Evolutionary conservation across 2,888 invertebrate genomes (phyloP).

Genomic region (Xanthostigma xanthostigma): DNA sequence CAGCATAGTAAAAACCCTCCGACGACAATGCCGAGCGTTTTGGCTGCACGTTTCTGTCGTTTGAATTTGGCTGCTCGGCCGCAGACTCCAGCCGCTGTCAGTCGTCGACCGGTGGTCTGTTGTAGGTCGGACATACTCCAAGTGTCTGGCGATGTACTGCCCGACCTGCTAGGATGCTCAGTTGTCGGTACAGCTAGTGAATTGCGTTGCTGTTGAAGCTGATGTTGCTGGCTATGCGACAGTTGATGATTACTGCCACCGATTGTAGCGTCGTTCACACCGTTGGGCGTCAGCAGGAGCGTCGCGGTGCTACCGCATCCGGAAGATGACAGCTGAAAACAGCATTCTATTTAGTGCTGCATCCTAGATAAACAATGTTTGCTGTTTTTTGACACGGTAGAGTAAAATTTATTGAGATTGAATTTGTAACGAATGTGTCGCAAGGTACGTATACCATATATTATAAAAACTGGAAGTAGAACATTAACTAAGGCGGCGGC

Average conservation of each 20-base stretch:
- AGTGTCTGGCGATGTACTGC: slow-evolving; percentile 4
- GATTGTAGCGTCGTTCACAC: background rate
- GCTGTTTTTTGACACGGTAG: too few species aligned
- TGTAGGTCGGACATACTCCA: slow-evolving; percentile 7
- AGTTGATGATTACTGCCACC: background rate
- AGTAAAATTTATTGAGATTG: too few species aligned
- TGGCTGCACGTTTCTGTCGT: slow-evolving; percentile 47
- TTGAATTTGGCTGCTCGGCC: slow-evolving; percentile 33
- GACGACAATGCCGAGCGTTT: slow-evolving; percentile 49
- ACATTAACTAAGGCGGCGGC: too few species aligned
- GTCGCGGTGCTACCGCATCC: background rate
- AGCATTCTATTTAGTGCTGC: background rate
- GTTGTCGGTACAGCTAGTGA: background rate
- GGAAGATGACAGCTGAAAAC: background rate
- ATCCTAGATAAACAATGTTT: too few species aligned
- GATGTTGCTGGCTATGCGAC: background rate
- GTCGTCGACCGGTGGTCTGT: slow-evolving; percentile 2
- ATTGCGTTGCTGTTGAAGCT: background rate
- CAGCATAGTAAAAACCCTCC: slow-evolving; percentile 49
- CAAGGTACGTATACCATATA: too few species aligned
- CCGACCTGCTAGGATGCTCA: background rate
- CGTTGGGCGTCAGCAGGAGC: background rate
- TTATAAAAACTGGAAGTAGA: too few species aligned
- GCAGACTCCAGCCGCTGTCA: slow-evolving; percentile 9
- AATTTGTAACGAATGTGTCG: too few species aligned